Evolutionary conservation across 2,797 vertebrate species (phyloP), one percentile per base, ranked within the genome.

Genomic region (Chelonia mydas): DNA sequence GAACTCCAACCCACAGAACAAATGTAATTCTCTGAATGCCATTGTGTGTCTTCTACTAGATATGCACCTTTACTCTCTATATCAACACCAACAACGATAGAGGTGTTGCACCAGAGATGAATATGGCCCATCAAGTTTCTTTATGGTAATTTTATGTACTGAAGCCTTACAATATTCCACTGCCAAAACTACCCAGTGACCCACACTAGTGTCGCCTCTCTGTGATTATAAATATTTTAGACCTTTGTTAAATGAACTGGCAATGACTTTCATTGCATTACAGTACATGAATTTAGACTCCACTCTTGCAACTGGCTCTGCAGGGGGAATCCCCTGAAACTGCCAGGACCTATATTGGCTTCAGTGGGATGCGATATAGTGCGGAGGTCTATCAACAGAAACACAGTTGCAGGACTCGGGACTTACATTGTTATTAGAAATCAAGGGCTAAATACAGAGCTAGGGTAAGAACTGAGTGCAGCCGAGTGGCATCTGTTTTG

Each of bases 51-150:
- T 0, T 31, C 83, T 79, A 21, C 65, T n/a, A 25, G 61, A 4
- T 23, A 4, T 2, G 5, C 0, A 6, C 25, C 81, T 74, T 10
- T 54, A 21, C 5, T 28, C 49, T 86, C 0, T 0, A 23, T 0
- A 0, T 45, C 45, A n/a, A 54, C 83, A 87, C 17, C 76, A 31
- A 78, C 2, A 0, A 5, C 11, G 16, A 45, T 45, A 47, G 6
- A 47, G 74, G 41, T 25, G 25, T 76, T 76, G 8, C 25, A 76
- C 23, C 27, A 28, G 45, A 47, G 25, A 76, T 47, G 3, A 76
- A 15, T 45, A 13, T 76, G 13, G 3, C 27, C 15, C 13, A 27
- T 2, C 84, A 74, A 33, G 0, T 2, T 49, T 80, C 37, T 91
- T 68, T 53, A 11, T 54, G 15, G 27, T 41, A 15, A n/a, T 54